Percentiles rank a stretch among this genome's conserved stretches.
Conservation (phyloP, 2,113 vertebrate genomes). For the Trichomycterus rosablanca region DNA sequence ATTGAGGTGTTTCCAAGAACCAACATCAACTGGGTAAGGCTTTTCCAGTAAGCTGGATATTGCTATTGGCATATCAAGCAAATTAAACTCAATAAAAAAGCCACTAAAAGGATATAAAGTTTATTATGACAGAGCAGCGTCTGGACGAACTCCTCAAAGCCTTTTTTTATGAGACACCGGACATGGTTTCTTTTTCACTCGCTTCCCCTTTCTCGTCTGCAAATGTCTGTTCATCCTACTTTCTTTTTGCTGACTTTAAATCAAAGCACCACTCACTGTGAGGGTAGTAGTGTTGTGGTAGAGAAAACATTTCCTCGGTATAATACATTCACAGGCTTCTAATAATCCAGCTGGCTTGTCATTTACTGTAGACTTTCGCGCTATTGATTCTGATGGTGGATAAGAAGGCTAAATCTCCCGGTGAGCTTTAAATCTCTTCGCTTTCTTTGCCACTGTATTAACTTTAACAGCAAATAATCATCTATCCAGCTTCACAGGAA, state of each 20-base stretch:
- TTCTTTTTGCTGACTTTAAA: neutral
- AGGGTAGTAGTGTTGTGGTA: slow-evolving; percentile 17
- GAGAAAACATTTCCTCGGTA: slow-evolving; percentile 31
- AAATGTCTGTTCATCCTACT: neutral
- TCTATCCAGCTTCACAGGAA: slow-evolving; percentile 6
- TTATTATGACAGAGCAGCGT: slow-evolving; percentile 26
- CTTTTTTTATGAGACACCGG: slow-evolving; percentile 20
- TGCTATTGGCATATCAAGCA: slow-evolving; percentile 34
- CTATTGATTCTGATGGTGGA: slow-evolving; percentile 41
- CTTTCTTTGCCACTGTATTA: slow-evolving; percentile 24
- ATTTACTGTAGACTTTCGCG: slow-evolving; percentile 36
- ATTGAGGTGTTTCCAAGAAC: slow-evolving; percentile 57
- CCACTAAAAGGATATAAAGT: slow-evolving; percentile 31
- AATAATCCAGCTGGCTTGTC: slow-evolving; percentile 21
- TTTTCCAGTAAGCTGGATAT: slow-evolving; percentile 38
- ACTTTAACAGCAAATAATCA: slow-evolving; percentile 39
- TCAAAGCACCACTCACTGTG: slow-evolving; percentile 21
- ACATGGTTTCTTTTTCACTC: slow-evolving; percentile 13
- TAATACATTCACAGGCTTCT: slow-evolving; percentile 20
- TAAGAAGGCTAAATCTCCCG: slow-evolving; percentile 36
- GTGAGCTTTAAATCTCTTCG: slow-evolving; percentile 38
- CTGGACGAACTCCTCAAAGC: slow-evolving; percentile 21
- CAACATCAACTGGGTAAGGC: slow-evolving; percentile 7
- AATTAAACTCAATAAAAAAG: slow-evolving; percentile 37
- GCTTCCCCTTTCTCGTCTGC: neutral